These are phyloP conservation scores for Nesospiza acunhae DNA, from an alignment of 2,113 vertebrate species.

Conservation along the genomic window DNA sequence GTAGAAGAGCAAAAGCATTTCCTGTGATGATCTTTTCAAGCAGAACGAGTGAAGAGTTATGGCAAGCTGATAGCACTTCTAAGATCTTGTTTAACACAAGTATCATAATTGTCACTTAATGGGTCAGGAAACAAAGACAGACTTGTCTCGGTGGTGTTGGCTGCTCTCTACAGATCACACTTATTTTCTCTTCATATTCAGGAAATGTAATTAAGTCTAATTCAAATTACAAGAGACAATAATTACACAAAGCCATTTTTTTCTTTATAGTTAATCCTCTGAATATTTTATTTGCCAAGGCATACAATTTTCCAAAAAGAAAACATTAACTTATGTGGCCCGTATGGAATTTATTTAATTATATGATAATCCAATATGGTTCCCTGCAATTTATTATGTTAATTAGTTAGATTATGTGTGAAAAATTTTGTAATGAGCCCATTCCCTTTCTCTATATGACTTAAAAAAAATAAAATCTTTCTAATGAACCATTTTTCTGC, in stretches of 20 bases:
- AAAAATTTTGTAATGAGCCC: slow-evolving; percentile 39
- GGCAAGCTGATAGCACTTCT: slow-evolving; percentile 69
- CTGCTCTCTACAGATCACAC: slow-evolving; percentile 69
- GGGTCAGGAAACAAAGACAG: slow-evolving; percentile 73
- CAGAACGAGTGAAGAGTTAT: slow-evolving; percentile 58
- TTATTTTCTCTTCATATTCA: slow-evolving; percentile 73
- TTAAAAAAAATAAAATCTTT: background rate
- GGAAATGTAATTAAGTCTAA: slow-evolving; percentile 70
- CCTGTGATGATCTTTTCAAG: slow-evolving; percentile 56
- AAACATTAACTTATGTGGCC: slow-evolving; percentile 38
- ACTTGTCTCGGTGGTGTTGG: slow-evolving; percentile 55
- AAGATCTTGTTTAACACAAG: slow-evolving; percentile 69
- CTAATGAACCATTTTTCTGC: background rate
- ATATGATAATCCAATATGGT: slow-evolving; percentile 6
- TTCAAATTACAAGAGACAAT: slow-evolving; percentile 64
- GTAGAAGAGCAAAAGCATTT: background rate
- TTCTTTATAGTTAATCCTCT: slow-evolving; percentile 41
- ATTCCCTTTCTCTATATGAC: background rate
- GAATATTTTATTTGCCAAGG: slow-evolving; percentile 61
- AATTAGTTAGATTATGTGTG: slow-evolving; percentile 51
- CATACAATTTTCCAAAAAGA: slow-evolving; percentile 17
- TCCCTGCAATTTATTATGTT: slow-evolving; percentile 45
- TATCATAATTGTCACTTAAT: slow-evolving; percentile 73
- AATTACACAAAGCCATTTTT: slow-evolving; percentile 30
- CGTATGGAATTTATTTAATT: slow-evolving; percentile 45